A percentile compares a stretch with the other conserved stretches of the same genome.
Evolutionary conservation across 2,888 invertebrate species (phyloP).

Genomic region (Philhelius pedissequus): DNA sequence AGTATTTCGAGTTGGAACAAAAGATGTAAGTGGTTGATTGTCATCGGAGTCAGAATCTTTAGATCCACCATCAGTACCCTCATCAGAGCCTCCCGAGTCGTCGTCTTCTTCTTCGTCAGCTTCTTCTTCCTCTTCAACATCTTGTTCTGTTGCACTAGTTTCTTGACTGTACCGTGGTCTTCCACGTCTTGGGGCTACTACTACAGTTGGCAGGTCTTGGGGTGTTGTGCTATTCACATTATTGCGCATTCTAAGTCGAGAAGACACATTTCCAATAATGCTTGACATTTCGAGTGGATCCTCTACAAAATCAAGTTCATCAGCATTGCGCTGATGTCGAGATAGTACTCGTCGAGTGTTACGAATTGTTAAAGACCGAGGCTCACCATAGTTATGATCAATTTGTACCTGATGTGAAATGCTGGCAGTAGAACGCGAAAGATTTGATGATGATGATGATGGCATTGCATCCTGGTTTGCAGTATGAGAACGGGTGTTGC

Average conservation of each 20-base stretch:
- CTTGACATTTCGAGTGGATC: constrained; percentile 73
- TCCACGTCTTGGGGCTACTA: constrained; percentile 69
- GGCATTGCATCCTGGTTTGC: constrained; percentile 46
- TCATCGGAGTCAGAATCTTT: constrained; percentile 77
- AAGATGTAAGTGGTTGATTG: constrained; percentile 79
- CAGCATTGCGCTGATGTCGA: constrained; percentile 78
- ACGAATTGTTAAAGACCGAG: constrained; percentile 73
- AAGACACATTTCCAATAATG: constrained; percentile 69
- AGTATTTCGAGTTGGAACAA: constrained; percentile 71
- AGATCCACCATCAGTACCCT: constrained; percentile 76
- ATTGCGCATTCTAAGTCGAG: constrained; percentile 72
- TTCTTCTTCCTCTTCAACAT: constrained; percentile 70
- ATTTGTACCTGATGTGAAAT: constrained; percentile 69
- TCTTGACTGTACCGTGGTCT: constrained; percentile 75
- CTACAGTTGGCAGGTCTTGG: constrained; percentile 16
- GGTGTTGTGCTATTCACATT: constrained; percentile 44
- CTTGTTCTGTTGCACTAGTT: constrained; percentile 65
- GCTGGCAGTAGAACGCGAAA: constrained; percentile 27
- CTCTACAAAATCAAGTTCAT: constrained; percentile 74
- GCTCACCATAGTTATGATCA: constrained; percentile 78
- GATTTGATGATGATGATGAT: constrained; percentile 68
- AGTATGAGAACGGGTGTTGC: constrained; percentile 52
- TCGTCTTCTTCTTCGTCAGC: constrained; percentile 69
- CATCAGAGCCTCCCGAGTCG: constrained; percentile 74
- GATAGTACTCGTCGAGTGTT: constrained; percentile 76